phyloP scores from a whole-genome alignment of 2,113 vertebrate species.

The Pluvianellus socialis region DNA sequence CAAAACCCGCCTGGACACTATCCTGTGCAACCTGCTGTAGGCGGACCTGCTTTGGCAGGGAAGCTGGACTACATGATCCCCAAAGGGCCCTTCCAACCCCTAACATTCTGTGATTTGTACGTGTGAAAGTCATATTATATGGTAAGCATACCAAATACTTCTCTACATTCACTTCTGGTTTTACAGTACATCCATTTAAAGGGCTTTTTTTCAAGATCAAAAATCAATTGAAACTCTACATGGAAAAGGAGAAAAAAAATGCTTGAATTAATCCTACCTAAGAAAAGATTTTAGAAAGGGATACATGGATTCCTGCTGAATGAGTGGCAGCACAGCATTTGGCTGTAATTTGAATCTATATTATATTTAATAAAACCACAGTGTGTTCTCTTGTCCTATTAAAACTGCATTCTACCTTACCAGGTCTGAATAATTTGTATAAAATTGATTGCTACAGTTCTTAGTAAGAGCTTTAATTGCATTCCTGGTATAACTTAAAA shows the following conservation, averaged over 20 bases:
- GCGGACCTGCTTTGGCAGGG: no score
- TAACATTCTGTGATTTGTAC: neutral
- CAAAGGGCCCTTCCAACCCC: no score
- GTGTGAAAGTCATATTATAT: neutral
- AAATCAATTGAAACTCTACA: neutral
- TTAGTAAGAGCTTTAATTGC: constrained; percentile 79
- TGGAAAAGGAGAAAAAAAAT: neutral
- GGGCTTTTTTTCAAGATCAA: neutral
- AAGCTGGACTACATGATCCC: no score
- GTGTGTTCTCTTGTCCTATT: constrained; percentile 71
- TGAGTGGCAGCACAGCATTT: neutral
- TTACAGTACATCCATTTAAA: neutral
- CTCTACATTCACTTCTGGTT: neutral
- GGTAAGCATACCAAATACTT: neutral
- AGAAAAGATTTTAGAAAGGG: constrained; percentile 23
- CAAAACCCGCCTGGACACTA: no score
- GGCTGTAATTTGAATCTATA: constrained; percentile 59
- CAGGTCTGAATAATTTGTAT: constrained; percentile 75
- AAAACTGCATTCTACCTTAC: constrained; percentile 73
- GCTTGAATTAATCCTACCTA: neutral
- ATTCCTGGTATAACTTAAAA: constrained; percentile 81
- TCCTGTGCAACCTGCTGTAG: no score
- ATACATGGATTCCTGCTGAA: neutral
- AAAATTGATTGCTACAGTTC: constrained; percentile 79
- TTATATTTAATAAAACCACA: constrained; percentile 68